These are phyloP conservation scores for Artibeus lituratus DNA, from an alignment of 2,797 vertebrate species.

Conservation along the genomic window DNA sequence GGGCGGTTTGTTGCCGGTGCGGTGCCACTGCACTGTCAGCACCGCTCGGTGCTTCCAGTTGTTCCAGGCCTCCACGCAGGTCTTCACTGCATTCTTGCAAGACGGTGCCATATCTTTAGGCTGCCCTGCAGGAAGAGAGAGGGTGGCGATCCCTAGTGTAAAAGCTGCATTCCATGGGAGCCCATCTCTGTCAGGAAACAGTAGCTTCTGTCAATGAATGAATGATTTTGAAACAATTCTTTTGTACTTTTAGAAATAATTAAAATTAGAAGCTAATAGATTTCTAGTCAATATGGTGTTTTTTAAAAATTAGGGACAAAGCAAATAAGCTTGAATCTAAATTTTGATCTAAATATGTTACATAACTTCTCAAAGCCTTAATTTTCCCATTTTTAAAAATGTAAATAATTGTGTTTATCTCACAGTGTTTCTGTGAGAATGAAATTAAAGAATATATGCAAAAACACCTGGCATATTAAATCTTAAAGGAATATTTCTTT, in stretches of 20 bases:
- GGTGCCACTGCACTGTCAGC: background rate
- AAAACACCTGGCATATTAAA: background rate
- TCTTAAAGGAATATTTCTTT: constrained; percentile 9
- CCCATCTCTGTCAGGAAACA: background rate
- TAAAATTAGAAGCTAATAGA: background rate
- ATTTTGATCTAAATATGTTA: background rate
- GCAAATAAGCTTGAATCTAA: background rate
- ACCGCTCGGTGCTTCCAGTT: background rate
- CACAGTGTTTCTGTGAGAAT: background rate
- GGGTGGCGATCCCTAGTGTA: background rate
- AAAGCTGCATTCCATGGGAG: background rate
- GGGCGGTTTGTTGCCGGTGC: background rate
- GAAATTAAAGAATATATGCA: background rate
- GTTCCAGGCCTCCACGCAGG: background rate
- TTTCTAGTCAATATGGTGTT: background rate
- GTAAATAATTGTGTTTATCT: background rate
- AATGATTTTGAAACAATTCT: background rate
- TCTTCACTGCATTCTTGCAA: background rate
- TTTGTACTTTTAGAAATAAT: background rate
- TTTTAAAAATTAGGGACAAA: background rate
- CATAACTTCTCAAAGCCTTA: background rate
- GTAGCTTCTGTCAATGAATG: background rate
- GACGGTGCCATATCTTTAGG: background rate
- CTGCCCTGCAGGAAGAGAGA: background rate
- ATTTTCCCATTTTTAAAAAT: background rate